Percentiles rank a stretch among this genome's conserved stretches.
These are phyloP conservation scores for Macrobrachium rosenbergii DNA, from an alignment of 1,140 invertebrate genomes.

Conservation along the genomic window DNA sequence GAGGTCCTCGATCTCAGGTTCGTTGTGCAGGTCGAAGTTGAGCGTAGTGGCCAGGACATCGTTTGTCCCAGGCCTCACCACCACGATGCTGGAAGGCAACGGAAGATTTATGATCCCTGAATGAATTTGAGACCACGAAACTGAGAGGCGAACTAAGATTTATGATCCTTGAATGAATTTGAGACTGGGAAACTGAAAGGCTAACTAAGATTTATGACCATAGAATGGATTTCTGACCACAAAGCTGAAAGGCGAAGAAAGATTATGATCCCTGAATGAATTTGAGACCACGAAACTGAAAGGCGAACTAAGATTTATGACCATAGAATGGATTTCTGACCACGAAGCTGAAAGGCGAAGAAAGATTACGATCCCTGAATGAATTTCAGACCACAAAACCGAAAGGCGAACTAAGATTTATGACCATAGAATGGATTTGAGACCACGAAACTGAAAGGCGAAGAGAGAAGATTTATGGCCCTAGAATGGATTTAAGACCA, in stretches of 20 bases:
- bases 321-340: background rate
- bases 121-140: too few species aligned
- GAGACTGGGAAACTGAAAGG: too few species aligned
- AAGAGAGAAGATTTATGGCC: background rate
- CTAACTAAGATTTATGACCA: too few species aligned
- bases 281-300: conserved; percentile 9
- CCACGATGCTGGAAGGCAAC: conserved; percentile 21
- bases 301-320: background rate
- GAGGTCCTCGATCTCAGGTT: conserved; percentile 3
- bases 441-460: background rate
- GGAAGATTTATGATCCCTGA: background rate
- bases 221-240: too few species aligned
- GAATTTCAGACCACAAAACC: too few species aligned
- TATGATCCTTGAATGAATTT: too few species aligned
- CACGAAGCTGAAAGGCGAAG: background rate
- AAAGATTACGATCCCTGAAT: too few species aligned
- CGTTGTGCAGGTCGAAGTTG: conserved; percentile 27
- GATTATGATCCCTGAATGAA: too few species aligned
- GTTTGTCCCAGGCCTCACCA: background rate
- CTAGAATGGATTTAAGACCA: background rate
- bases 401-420: too few species aligned
- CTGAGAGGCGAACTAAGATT: too few species aligned
- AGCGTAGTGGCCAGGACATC: conserved; percentile 17
- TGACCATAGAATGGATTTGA: too few species aligned
- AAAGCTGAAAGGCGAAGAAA: background rate